Evolutionary conservation across 2,797 vertebrate species (phyloP).

Genomic region (Lutjanus argentimaculatus): DNA sequence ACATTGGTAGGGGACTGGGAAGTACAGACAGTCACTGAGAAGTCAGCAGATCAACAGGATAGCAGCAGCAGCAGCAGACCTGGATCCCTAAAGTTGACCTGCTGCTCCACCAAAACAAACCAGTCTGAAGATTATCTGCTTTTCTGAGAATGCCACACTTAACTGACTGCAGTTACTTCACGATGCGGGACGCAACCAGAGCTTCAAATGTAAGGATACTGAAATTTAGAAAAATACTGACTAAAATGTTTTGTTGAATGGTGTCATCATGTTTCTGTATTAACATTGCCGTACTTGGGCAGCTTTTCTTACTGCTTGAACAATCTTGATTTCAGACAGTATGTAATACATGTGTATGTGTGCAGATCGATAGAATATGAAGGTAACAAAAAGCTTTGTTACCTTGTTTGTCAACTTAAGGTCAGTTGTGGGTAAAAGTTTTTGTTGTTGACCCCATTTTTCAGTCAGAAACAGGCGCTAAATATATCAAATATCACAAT

Average conservation of each 20-base stretch:
- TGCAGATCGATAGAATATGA: not conserved
- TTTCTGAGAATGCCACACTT: constrained; percentile 89
- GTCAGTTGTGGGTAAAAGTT: not conserved
- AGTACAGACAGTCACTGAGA: constrained; percentile 65
- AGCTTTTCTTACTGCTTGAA: not conserved
- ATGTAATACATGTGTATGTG: not conserved
- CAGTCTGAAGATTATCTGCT: constrained; percentile 62
- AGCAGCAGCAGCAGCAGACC: constrained; percentile 57
- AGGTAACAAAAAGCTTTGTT: not conserved
- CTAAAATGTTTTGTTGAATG: not conserved
- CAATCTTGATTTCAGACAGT: not conserved
- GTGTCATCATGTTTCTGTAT: not conserved
- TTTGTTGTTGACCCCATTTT: not conserved
- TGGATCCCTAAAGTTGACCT: constrained; percentile 67
- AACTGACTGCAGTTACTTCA: constrained; percentile 88
- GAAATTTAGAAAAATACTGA: constrained; percentile 15
- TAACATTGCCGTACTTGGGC: not conserved
- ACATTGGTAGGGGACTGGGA: constrained; percentile 72
- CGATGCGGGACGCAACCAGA: constrained; percentile 85
- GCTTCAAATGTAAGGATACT: constrained; percentile 82
- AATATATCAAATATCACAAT: not conserved
- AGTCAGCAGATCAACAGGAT: constrained; percentile 65
- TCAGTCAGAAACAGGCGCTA: not conserved
- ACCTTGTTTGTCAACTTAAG: not conserved
- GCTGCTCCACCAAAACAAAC: constrained; percentile 60